Percentiles rank a stretch among this genome's conserved stretches.
These are phyloP conservation scores for Leguminivora glycinivorella DNA, from an alignment of 1,140 invertebrate species.

Conservation along the genomic window DNA sequence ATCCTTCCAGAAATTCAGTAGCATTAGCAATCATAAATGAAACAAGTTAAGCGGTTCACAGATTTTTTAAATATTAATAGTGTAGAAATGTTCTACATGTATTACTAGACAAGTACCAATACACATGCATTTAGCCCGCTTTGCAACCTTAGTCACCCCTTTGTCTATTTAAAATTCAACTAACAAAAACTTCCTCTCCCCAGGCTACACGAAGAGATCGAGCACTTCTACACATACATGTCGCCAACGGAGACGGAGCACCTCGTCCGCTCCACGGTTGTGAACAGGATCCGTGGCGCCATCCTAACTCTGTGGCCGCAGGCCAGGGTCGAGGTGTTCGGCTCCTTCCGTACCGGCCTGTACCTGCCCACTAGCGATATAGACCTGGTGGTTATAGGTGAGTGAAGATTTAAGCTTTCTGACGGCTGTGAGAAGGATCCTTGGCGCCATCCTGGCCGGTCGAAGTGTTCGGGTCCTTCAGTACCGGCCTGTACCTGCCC, in stretches of 20 bases:
- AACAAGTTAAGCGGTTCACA: too few relatives aligned
- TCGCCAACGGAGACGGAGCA: slow-evolving; percentile 94
- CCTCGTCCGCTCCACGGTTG: slow-evolving; percentile 90
- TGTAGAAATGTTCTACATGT: too few relatives aligned
- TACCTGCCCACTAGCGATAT: slow-evolving; percentile 99
- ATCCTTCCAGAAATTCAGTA: too few relatives aligned
- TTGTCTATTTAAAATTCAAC: background rate
- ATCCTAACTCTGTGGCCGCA: slow-evolving; percentile 93
- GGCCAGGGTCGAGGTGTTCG: slow-evolving; percentile 96
- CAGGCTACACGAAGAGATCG: slow-evolving; percentile 97
- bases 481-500: slow-evolving; percentile 96
- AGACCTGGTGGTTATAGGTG: slow-evolving; percentile 96
- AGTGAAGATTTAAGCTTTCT: slow-evolving; percentile 49
- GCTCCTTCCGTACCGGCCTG: slow-evolving; percentile 95
- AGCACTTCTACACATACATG: slow-evolving; percentile 97
- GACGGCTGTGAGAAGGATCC: slow-evolving; percentile 38
- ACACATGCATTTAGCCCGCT: too few relatives aligned
- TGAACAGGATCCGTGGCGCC: slow-evolving; percentile 91
- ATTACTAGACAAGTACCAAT: too few relatives aligned
- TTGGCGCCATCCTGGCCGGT: slow-evolving; percentile 91
- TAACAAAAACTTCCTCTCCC: slow-evolving; percentile 39
- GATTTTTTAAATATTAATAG: too few relatives aligned
- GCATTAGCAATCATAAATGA: too few relatives aligned
- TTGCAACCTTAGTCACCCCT: too few relatives aligned
- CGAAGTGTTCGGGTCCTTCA: slow-evolving; percentile 97